Evolutionary conservation across 2,113 vertebrate genomes (phyloP), one percentile per base, ranked within the genome.

Genomic region (Sterna hirundo): DNA sequence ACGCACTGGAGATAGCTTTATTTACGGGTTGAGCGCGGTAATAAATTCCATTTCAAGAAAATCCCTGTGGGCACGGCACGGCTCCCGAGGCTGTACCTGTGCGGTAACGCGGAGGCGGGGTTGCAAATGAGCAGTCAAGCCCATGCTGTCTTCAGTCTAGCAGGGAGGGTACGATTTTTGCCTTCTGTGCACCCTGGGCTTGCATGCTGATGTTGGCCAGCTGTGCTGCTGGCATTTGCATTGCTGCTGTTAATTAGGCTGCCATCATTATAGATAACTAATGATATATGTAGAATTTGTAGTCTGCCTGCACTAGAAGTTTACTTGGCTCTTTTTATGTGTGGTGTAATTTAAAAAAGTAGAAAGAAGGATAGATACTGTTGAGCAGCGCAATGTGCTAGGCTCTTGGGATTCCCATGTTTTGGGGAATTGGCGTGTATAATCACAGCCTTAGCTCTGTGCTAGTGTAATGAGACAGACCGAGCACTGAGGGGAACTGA

Each of bases 351-450:
- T 57, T 11, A 22, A 54, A 52, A 78, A 55, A 10, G 8, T 4
- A 71, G 38, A 23, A 87, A 65, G 62, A 64, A 25, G 58, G 32
- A 65, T 34, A 36, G 49, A 52, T 55, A 10, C 2, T 77, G 46
- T 70, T 30, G 25, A 47, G 19, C 29, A 32, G 34, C 2, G 0
- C 4, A 2, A 36, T 3, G 6, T 52, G 12, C 26, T 46, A 4
- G 6, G 4, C 66, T 78, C 36, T 77, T 47, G 38, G 12, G 42
- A 54, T 83, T 40, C 40, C 30, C 4, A 5, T 9, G 1, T 23
- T 90, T 62, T 40, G 26, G 29, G 27, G 20, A 51, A 12, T 83
- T 17, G 3, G 6, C 13, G 16, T 3, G 3, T 16, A 7, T 4
- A 79, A 40, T 40, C n/a, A 25, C 47, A 80, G 70, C 34, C 36